phyloP scores from a whole-genome alignment of 2,113 vertebrate species.

The Mustela nigripes region DNA sequence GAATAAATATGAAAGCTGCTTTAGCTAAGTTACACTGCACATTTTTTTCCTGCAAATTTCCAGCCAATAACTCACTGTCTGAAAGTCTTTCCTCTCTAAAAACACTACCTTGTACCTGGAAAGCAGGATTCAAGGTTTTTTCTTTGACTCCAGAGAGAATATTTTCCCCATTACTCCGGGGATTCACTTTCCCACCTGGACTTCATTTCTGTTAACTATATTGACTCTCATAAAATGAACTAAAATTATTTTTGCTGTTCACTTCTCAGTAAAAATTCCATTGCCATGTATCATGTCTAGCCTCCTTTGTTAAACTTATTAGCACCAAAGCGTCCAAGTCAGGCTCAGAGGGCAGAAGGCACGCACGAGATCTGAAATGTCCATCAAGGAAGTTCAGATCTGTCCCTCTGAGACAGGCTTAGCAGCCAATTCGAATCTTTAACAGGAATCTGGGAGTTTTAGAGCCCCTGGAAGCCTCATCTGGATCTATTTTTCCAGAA shows the following conservation, averaged over 20 bases:
- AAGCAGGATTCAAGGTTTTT: slow-evolving; percentile 35
- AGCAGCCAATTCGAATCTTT: slow-evolving; percentile 39
- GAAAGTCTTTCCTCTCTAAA: slow-evolving; percentile 49
- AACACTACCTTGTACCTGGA: background rate
- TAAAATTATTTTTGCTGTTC: slow-evolving; percentile 50
- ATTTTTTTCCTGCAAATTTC: slow-evolving; percentile 31
- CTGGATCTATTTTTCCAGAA: slow-evolving; percentile 65
- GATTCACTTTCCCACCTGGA: slow-evolving; percentile 54
- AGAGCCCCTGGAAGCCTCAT: slow-evolving; percentile 41
- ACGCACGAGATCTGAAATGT: background rate
- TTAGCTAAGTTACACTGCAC: background rate
- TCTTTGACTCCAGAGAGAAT: slow-evolving; percentile 42
- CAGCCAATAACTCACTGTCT: slow-evolving; percentile 70
- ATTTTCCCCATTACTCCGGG: slow-evolving; percentile 61
- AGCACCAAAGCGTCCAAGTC: slow-evolving; percentile 15
- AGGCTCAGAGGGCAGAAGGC: slow-evolving; percentile 59
- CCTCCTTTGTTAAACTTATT: slow-evolving; percentile 67
- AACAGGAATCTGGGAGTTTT: slow-evolving; percentile 26
- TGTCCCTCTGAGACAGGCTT: background rate
- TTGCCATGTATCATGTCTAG: slow-evolving; percentile 51
- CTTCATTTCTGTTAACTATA: slow-evolving; percentile 75
- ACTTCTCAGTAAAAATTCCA: slow-evolving; percentile 76
- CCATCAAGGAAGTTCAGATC: slow-evolving; percentile 51
- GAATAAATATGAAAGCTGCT: slow-evolving; percentile 54
- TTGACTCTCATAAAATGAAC: slow-evolving; percentile 65